A percentile compares a stretch with the other conserved stretches of the same genome.
phyloP scores from a whole-genome alignment of 2,888 invertebrate species.

The Tiphia femorata region DNA sequence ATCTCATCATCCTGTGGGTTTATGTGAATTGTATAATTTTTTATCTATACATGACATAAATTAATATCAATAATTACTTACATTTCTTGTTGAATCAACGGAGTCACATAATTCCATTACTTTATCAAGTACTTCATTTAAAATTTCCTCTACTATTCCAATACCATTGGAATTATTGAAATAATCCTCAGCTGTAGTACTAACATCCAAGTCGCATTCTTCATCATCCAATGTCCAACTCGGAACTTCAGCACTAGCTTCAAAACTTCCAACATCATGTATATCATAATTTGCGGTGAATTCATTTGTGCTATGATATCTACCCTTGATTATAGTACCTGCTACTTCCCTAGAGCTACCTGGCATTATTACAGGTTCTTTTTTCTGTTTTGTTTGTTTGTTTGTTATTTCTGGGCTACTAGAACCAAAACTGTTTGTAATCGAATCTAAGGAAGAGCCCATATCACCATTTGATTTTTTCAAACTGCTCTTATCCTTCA shows the following conservation, averaged over 20 bases:
- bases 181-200: slow-evolving; percentile 78
- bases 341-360: slow-evolving; percentile 61
- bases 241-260: slow-evolving; percentile 69
- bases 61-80: not conserved
- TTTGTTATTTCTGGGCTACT: slow-evolving; percentile 60
- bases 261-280: slow-evolving; percentile 66
- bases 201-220: slow-evolving; percentile 71
- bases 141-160: slow-evolving; percentile 72
- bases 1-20: slow-evolving; percentile 41
- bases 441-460: slow-evolving; percentile 63
- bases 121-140: slow-evolving; percentile 73
- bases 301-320: slow-evolving; percentile 62
- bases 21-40: too few relatives aligned
- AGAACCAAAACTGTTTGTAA: slow-evolving; percentile 64
- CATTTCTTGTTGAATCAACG: slow-evolving; percentile 51
- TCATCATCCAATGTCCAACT: slow-evolving; percentile 72
- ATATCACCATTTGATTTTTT: slow-evolving; percentile 59
- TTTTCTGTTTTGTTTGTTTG: slow-evolving; percentile 48
- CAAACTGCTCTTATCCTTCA: slow-evolving; percentile 60
- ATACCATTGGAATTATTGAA: slow-evolving; percentile 71
- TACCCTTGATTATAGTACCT: slow-evolving; percentile 63
- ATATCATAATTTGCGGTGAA: slow-evolving; percentile 59
- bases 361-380: slow-evolving; percentile 50
- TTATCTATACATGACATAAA: not conserved
- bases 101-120: slow-evolving; percentile 65